Conservation (phyloP, 2,797 vertebrate genomes). For the Pantherophis alleghaniensis region DNA sequence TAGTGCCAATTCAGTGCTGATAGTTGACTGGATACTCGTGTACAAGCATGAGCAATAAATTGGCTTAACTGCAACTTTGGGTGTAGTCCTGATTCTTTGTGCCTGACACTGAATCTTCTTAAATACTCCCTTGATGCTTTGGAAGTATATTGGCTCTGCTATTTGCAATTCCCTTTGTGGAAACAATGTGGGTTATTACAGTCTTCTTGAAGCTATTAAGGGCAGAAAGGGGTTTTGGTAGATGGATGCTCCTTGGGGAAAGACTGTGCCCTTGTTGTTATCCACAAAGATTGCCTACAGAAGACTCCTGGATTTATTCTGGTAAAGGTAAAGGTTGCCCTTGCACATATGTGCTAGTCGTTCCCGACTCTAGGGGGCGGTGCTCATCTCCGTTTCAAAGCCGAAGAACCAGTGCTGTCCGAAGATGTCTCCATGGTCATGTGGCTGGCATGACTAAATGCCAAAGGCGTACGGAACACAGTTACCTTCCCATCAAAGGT, state of each 20-base stretch:
- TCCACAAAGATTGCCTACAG: background rate
- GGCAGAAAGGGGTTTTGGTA: background rate
- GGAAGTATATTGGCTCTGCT: background rate
- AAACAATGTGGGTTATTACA: background rate
- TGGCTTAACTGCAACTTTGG: background rate
- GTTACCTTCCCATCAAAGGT: no score
- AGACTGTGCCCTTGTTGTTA: background rate
- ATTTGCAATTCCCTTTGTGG: background rate
- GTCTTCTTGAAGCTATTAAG: background rate
- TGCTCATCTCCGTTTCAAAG: no score
- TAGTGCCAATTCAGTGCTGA: background rate
- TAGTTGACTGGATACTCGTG: background rate
- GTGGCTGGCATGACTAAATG: no score
- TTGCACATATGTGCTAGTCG: no score
- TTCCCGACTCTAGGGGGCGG: no score
- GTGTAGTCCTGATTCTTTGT: background rate
- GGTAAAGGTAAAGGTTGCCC: no score
- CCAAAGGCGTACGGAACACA: no score
- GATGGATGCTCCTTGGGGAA: background rate
- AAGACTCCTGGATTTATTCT: background rate
- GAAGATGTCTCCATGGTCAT: no score
- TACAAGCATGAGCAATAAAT: background rate
- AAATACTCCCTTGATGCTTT: background rate
- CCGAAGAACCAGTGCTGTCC: no score
- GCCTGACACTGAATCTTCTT: background rate